Evolutionary conservation across 2,797 vertebrate genomes (phyloP).

Genomic region (Sylvilagus floridanus): DNA sequence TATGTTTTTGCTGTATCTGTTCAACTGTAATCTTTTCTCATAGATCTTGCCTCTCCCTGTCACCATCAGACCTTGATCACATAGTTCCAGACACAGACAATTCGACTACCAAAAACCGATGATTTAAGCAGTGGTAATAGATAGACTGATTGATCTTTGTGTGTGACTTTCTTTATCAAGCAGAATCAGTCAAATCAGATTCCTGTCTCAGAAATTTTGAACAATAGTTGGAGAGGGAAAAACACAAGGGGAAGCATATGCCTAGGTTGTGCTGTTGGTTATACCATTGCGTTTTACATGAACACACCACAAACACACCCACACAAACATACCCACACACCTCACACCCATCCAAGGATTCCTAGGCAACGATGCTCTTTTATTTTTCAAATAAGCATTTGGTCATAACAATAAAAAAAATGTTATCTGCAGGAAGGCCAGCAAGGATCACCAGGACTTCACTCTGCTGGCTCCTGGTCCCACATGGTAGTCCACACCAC

Average conservation of each 20-base stretch:
- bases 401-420: neutral
- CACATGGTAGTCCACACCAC: neutral
- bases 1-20: neutral
- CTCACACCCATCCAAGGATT: neutral
- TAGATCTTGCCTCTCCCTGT: neutral
- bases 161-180: neutral
- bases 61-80: neutral
- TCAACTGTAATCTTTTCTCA: neutral
- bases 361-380: neutral
- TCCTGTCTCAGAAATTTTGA: neutral
- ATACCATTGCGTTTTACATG: neutral
- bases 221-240: neutral
- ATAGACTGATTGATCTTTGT: neutral
- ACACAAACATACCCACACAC: neutral
- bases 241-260: neutral
- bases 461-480: too few species aligned
- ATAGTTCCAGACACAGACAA: neutral
- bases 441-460: too few species aligned
- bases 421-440: too few species aligned
- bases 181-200: neutral
- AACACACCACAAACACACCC: neutral
- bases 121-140: neutral
- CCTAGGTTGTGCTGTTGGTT: neutral
- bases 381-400: constrained; percentile 22
- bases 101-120: neutral